Base-by-base conservation (phyloP, 2,113 vertebrate genomes). In the Charadrius vociferus region DNA sequence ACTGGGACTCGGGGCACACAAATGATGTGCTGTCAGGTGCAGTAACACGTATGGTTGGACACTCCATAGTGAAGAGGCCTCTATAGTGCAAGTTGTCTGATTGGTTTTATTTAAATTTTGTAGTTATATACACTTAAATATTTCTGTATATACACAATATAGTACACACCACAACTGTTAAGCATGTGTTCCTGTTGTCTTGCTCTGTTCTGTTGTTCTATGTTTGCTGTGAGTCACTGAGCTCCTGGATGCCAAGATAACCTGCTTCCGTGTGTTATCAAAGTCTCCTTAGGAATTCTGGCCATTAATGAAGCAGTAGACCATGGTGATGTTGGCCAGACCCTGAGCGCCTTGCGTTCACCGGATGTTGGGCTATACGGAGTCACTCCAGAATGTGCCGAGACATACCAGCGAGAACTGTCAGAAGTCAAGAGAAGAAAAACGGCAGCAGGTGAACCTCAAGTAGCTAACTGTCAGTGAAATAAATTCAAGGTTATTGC, bases 271-370 rank as follows among this genome's bases (percentile, higher is more conserved):
- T 52, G 7, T 78, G 71, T 95, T 91, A 34, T 56, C 80, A 17
- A 77, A 99, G 99, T 99, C 97, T 99, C 99, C 8, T 98, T 99
- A 98, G 98, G 99, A 82, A 98, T 99, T 93, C 98, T 99, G 96
- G 97, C 98, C 71, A 98, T 99, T 86, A 99, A 99, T 10, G 98
- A 99, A 93, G 99, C 99, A 7, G 98, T 99, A 70, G 99, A 99
- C 37, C 95, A 3, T 1, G 98, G 98, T 1, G 98, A 99, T 19
- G 77, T 98, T 4, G 91, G 97, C 62, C 98, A 98, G 95, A 99
- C 99, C 0, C 93, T 99, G 88, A 95, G 97, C 4, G 97, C 99
- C 37, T 97, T 99, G 85, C 98, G 99, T 16, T 98, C 97, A 21
- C 97, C 98, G 0, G 98, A 99, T 14, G 98, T 99, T 4, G 99